These are phyloP conservation scores for Pyrrhia umbra DNA, from an alignment of 2,888 invertebrate genomes.

Conservation along the genomic window DNA sequence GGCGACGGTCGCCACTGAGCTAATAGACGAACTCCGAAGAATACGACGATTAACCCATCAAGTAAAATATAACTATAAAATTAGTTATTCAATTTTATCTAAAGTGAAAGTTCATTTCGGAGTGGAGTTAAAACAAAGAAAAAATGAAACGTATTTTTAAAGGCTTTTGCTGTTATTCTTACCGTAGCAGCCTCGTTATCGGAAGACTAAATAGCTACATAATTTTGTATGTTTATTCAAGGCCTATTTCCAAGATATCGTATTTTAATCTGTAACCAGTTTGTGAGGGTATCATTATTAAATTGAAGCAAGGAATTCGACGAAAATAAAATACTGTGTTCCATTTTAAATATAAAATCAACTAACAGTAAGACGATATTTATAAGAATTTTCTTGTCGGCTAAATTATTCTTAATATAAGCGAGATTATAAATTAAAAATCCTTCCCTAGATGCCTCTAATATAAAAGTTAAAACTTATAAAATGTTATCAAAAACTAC, in stretches of 20 bases:
- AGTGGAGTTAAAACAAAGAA: slow-evolving; percentile 39
- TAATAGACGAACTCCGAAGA: slow-evolving; percentile 63
- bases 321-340: background rate
- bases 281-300: background rate
- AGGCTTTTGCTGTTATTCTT: slow-evolving; percentile 18
- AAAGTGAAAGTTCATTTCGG: slow-evolving; percentile 34
- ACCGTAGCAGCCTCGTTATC: slow-evolving; percentile 15
- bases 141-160: slow-evolving; percentile 31
- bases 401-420: too few relatives aligned
- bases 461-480: background rate
- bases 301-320: background rate
- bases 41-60: slow-evolving; percentile 14
- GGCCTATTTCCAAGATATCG: slow-evolving; percentile 10
- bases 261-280: slow-evolving; percentile 40
- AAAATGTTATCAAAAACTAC: background rate
- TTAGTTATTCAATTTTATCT: slow-evolving; percentile 27
- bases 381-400: too few relatives aligned
- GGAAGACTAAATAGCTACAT: slow-evolving; percentile 27
- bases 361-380: too few relatives aligned
- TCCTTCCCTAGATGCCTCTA: too few relatives aligned
- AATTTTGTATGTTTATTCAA: slow-evolving; percentile 24
- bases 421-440: too few relatives aligned
- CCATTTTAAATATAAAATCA: too few relatives aligned
- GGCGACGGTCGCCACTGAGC: slow-evolving; percentile 80
- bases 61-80: slow-evolving; percentile 5